These are phyloP conservation scores for Hymenopus coronatus DNA, from an alignment of 2,888 invertebrate genomes.

Conservation along the genomic window DNA sequence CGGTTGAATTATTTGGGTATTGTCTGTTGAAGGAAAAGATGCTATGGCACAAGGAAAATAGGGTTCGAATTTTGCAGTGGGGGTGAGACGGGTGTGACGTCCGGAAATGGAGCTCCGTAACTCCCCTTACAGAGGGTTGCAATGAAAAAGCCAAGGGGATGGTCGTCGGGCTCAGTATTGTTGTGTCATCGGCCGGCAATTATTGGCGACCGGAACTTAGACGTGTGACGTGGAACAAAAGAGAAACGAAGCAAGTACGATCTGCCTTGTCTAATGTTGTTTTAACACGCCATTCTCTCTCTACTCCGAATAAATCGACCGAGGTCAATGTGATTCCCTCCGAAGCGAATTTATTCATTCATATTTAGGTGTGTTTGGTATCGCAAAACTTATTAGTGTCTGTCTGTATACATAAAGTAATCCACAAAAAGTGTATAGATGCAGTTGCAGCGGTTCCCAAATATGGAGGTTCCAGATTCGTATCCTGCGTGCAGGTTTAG, in stretches of 20 bases:
- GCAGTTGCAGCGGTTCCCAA: too few relatives aligned
- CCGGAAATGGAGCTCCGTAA: slow-evolving; percentile 10
- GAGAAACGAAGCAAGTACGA: not conserved
- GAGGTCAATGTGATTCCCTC: not conserved
- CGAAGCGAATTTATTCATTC: not conserved
- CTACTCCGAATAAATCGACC: not conserved
- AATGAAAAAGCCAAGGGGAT: not conserved
- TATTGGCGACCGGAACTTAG: slow-evolving; percentile 13
- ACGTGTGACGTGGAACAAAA: not conserved
- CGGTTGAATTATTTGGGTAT: not conserved
- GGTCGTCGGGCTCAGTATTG: slow-evolving; percentile 5
- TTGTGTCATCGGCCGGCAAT: slow-evolving; percentile 19
- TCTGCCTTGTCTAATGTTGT: not conserved
- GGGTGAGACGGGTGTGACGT: not conserved
- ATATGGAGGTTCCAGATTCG: too few relatives aligned
- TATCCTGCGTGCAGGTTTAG: too few relatives aligned
- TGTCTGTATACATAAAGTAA: too few relatives aligned
- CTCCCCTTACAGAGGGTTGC: not conserved
- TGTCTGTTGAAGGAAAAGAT: not conserved
- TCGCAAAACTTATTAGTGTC: too few relatives aligned
- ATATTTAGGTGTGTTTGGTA: too few relatives aligned
- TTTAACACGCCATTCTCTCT: not conserved
- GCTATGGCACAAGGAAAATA: not conserved
- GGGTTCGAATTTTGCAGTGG: not conserved
- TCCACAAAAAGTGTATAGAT: too few relatives aligned